A percentile compares a stretch with the other conserved stretches of the same genome.
Evolutionary conservation across 1,140 invertebrate species (phyloP).

Genomic region (Brachionus asplanchnoidis): DNA sequence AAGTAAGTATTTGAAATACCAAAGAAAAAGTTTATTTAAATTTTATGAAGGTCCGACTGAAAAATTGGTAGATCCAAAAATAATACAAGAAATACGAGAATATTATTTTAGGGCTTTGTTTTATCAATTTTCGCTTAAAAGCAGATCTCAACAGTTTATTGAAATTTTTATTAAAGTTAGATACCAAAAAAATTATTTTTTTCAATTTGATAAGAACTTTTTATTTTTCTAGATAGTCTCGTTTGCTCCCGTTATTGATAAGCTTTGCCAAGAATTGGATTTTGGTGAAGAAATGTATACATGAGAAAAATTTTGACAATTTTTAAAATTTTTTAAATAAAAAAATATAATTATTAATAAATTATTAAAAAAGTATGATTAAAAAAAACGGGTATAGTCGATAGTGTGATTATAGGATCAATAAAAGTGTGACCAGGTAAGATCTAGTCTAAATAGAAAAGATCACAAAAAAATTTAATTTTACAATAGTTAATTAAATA

Average conservation of each 20-base stretch:
- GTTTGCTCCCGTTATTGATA: not conserved
- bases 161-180: not conserved
- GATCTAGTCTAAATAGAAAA: no score
- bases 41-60: not conserved
- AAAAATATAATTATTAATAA: no score
- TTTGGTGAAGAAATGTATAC: not conserved
- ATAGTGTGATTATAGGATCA: no score
- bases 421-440: no score
- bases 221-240: not conserved
- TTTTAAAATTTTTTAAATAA: no score
- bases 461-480: no score
- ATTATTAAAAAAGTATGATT: no score
- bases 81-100: not conserved
- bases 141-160: not conserved
- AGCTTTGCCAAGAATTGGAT: not conserved
- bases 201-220: not conserved
- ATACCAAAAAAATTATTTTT: not conserved
- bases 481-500: no score
- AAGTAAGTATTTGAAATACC: not conserved
- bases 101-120: not conserved
- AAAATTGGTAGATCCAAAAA: not conserved
- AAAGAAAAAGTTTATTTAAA: not conserved
- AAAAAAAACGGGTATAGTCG: no score
- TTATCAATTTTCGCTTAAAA: not conserved
- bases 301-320: no score